These are phyloP conservation scores for Pteromalus puparum DNA, from an alignment of 1,140 invertebrate species.

Conservation along the genomic window DNA sequence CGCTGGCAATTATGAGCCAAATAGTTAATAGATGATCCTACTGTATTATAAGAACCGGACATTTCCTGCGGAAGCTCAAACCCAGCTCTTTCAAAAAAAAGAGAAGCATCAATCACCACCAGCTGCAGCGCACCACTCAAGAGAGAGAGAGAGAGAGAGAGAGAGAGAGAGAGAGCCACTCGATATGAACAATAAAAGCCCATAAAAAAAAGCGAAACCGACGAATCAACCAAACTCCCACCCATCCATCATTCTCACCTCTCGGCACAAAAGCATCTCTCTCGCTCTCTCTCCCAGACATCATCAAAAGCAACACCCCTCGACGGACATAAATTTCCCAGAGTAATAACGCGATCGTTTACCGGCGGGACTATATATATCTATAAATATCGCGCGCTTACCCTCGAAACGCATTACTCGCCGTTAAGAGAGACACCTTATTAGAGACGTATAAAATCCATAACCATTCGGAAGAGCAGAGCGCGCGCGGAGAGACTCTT, in stretches of 20 bases:
- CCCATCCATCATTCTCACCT: not conserved
- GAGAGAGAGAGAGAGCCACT: not conserved
- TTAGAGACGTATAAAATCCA: constrained; percentile 28
- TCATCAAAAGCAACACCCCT: not conserved
- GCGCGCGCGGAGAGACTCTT: not conserved
- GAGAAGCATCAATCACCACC: not conserved
- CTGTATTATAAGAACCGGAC: too few relatives aligned
- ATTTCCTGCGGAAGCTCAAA: too few relatives aligned
- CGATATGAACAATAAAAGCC: not conserved
- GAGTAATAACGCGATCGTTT: not conserved
- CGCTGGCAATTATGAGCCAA: not conserved
- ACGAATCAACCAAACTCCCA: constrained; percentile 3
- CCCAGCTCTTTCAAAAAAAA: not conserved
- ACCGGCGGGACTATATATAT: not conserved
- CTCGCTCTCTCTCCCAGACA: not conserved
- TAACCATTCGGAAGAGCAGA: not conserved
- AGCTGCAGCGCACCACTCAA: not conserved
- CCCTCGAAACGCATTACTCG: not conserved
- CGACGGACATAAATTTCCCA: constrained; percentile 6
- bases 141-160: not conserved
- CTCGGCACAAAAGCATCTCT: not conserved
- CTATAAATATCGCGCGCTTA: not conserved
- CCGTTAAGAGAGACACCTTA: not conserved
- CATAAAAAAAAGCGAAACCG: not conserved
- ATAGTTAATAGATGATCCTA: not conserved